Conservation (phyloP, 2,797 vertebrate species). For the Darevskia nairensis region DNA sequence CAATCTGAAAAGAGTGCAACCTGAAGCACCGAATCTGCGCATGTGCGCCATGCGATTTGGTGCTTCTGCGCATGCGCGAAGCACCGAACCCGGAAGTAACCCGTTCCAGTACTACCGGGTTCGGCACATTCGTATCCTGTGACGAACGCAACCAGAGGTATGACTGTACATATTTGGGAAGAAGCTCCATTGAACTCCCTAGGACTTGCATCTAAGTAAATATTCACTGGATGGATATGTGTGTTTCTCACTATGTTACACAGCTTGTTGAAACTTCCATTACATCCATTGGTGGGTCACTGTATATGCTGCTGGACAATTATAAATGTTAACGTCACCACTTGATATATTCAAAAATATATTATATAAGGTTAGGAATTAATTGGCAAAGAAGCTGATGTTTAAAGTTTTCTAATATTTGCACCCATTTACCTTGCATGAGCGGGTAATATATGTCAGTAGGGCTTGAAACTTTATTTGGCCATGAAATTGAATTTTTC, state of each 20-base stretch:
- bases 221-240: not conserved
- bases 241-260: not conserved
- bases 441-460: not conserved
- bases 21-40: too few relatives aligned
- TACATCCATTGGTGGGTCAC: too few relatives aligned
- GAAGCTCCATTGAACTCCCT: not conserved
- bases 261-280: not conserved
- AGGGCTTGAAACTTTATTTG: not conserved
- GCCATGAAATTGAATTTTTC: not conserved
- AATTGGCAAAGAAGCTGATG: fast-evolving
- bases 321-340: not conserved
- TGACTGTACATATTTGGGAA: not conserved
- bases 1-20: too few relatives aligned
- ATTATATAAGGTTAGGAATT: not conserved
- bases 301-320: not conserved
- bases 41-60: too few relatives aligned
- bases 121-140: too few relatives aligned
- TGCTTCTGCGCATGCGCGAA: too few relatives aligned
- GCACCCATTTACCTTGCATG: not conserved
- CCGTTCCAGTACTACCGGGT: too few relatives aligned
- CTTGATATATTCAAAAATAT: constrained; percentile 13
- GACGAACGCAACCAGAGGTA: too few relatives aligned
- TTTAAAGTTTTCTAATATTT: constrained; percentile 2
- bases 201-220: not conserved
- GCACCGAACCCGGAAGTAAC: too few relatives aligned